Conservation (phyloP, 2,113 vertebrate species). For the Glaucidium brasilianum region DNA sequence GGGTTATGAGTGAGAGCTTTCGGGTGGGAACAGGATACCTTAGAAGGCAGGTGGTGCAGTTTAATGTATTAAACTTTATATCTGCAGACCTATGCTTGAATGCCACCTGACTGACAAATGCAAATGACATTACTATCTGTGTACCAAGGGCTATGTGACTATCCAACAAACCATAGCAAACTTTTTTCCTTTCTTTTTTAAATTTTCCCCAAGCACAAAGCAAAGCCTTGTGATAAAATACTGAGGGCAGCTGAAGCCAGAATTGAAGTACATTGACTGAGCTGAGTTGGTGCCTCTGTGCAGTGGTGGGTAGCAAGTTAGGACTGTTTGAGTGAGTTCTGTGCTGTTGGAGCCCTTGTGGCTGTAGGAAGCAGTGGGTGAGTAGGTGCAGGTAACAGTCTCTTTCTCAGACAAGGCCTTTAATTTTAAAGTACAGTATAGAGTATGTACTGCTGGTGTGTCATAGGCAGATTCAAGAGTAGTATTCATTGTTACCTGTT, state of each 20-base stretch:
- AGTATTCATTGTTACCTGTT: not conserved
- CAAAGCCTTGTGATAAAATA: not conserved
- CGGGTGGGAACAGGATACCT: not conserved
- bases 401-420: not conserved
- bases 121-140: not conserved
- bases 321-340: not conserved
- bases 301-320: not conserved
- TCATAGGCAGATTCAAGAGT: not conserved
- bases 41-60: not conserved
- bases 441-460: not conserved
- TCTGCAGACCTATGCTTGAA: not conserved
- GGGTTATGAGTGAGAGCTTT: not conserved
- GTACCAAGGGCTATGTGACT: not conserved
- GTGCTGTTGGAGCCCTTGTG: not conserved
- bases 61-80: not conserved
- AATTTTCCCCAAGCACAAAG: not conserved
- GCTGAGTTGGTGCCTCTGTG: not conserved
- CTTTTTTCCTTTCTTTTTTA: not conserved
- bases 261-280: not conserved
- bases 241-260: not conserved
- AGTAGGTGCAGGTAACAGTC: not conserved
- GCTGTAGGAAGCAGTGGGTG: not conserved
- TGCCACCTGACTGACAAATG: not conserved
- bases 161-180: not conserved
- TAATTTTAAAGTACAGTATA: not conserved